Base-by-base conservation (phyloP, 2,113 vertebrate species). In the Tricholaema leucomelas region DNA sequence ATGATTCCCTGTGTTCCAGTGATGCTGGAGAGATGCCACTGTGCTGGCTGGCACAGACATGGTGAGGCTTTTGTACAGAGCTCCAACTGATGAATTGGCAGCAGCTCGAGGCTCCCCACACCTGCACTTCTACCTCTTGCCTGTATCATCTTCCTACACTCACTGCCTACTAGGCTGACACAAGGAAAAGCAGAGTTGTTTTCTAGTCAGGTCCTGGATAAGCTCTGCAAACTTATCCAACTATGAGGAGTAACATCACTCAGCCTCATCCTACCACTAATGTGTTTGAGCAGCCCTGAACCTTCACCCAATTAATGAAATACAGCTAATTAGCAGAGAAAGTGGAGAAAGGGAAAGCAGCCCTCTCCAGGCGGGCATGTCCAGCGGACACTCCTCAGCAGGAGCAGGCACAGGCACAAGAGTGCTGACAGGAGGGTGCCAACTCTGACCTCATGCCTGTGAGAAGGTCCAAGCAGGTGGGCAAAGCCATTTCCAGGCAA, bases 331-430 rank as follows among this genome's bases (percentile, higher is more conserved):
- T 71, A 60, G 50, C 2, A 2, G 15, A 79, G 69, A 40, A 50
- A 67, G 40, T 24, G 30, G 15, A 79, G 69, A 40, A 50, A 67
- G 40, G 28, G n/a, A 64, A 36, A 44, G 38, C 2, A 15, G 61
- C 18, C 12, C 2, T 14, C n/a, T 46, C 7, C 0, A 0, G 36
- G 17, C 12, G 0, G 8, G 31, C 0, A 0, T 6, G 12, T 15
- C 40, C 66, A 50, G n/a, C 7, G 20, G 27, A 27, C 33, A 27
- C 52, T 33, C 15, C 7, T 31, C 11, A n/a, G 76, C 17, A 16
- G 61, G 35, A 55, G 58, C 31, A 20, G 27, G n/a, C 42, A 7
- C 4, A 15, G 54, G 16, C 35, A 52, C 42, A 15, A 17, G 0
- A 1, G 63, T 3, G 2, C 33, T 9, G 28, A 1, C 0, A 15